A percentile compares a stretch with the other conserved stretches of the same genome.
Conservation (phyloP, 2,888 invertebrate genomes). For the Phanerotoma sp. region DNA sequence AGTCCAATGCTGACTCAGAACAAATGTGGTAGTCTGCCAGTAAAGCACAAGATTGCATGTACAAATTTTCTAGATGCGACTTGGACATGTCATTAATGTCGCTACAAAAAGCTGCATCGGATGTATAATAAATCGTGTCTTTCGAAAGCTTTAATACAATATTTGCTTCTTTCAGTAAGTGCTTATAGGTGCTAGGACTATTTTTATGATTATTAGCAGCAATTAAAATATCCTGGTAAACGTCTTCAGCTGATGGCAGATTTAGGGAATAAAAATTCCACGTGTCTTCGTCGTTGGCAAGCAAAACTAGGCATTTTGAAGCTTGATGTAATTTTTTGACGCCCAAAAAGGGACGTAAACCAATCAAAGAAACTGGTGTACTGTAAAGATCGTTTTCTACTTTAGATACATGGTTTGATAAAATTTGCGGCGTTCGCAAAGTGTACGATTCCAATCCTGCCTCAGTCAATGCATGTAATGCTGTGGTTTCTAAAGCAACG, state of each 20-base stretch:
- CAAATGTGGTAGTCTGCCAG: slow-evolving; percentile 63
- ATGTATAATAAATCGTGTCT: slow-evolving; percentile 41
- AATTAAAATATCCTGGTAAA: slow-evolving; percentile 71
- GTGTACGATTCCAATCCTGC: slow-evolving; percentile 79
- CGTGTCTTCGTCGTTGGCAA: slow-evolving; percentile 64
- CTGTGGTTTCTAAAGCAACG: slow-evolving; percentile 68
- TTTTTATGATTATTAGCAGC: slow-evolving; percentile 68
- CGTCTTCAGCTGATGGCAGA: slow-evolving; percentile 65
- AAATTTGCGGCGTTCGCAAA: slow-evolving; percentile 62
- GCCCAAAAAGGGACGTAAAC: slow-evolving; percentile 68
- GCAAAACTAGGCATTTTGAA: slow-evolving; percentile 60
- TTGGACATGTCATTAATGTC: slow-evolving; percentile 29
- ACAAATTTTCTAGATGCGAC: slow-evolving; percentile 56
- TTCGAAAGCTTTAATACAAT: slow-evolving; percentile 64
- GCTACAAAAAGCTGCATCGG: slow-evolving; percentile 25
- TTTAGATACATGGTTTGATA: slow-evolving; percentile 57
- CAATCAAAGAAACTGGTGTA: slow-evolving; percentile 67
- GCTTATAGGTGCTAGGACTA: slow-evolving; percentile 69
- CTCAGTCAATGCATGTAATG: slow-evolving; percentile 73
- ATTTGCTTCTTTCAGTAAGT: slow-evolving; percentile 73
- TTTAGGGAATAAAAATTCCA: slow-evolving; percentile 77
- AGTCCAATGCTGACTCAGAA: slow-evolving; percentile 55
- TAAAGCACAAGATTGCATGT: slow-evolving; percentile 61
- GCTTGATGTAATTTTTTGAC: slow-evolving; percentile 61
- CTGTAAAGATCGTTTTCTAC: slow-evolving; percentile 59